phyloP scores from a whole-genome alignment of 2,888 invertebrate species.

The Sclerodermus sp. region DNA sequence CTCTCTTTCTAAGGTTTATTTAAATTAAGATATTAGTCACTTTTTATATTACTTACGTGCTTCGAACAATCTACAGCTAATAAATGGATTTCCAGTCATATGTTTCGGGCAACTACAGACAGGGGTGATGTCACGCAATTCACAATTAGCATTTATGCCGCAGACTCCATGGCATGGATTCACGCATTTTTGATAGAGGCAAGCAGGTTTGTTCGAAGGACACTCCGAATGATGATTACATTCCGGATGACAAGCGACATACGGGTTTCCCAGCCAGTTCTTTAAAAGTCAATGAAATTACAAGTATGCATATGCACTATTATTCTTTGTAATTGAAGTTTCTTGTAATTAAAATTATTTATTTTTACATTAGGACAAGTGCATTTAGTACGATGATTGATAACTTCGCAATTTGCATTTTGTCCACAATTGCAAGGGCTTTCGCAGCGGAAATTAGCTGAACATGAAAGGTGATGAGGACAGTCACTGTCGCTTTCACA shows the following conservation, averaged over 20 bases:
- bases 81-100: slow-evolving; percentile 86
- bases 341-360: too few relatives aligned
- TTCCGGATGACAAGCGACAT: slow-evolving; percentile 76
- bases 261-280: slow-evolving; percentile 80
- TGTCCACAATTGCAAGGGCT: slow-evolving; percentile 80
- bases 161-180: slow-evolving; percentile 83
- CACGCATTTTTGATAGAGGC: slow-evolving; percentile 78
- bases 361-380: slow-evolving; percentile 72
- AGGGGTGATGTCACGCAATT: slow-evolving; percentile 76
- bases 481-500: slow-evolving; percentile 80
- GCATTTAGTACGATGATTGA: slow-evolving; percentile 76
- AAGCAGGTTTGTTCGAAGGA: slow-evolving; percentile 75
- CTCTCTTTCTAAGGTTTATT: too few relatives aligned
- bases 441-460: slow-evolving; percentile 72
- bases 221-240: slow-evolving; percentile 81
- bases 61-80: slow-evolving; percentile 78
- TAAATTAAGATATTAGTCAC: too few relatives aligned
- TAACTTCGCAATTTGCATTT: slow-evolving; percentile 77
- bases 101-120: slow-evolving; percentile 84
- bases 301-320: too few relatives aligned
- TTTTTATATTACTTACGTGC: slow-evolving; percentile 72
- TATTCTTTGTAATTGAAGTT: too few relatives aligned
- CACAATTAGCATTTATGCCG: slow-evolving; percentile 78
- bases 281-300: slow-evolving; percentile 39
- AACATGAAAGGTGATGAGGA: slow-evolving; percentile 69